Percentiles rank a stretch among this genome's conserved stretches.
Conservation (phyloP, 1,140 invertebrate genomes). For the Leptonema lineaticorne region DNA sequence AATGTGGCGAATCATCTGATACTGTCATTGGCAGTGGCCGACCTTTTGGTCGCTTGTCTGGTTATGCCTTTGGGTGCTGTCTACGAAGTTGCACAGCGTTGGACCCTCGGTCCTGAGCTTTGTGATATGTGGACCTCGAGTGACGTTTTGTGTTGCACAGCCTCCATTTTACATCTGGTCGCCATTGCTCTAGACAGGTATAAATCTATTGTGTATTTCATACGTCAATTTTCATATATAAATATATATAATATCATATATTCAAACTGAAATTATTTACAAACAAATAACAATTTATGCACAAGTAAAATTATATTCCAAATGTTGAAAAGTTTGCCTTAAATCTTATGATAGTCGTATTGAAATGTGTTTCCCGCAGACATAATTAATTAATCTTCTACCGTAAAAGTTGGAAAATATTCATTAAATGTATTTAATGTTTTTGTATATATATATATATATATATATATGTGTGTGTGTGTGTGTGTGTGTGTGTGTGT, state of each 20-base stretch:
- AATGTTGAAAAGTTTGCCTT: no score
- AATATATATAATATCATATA: no score
- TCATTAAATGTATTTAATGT: no score
- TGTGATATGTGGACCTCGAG: slow-evolving; percentile 94
- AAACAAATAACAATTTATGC: no score
- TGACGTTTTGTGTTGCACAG: slow-evolving; percentile 91
- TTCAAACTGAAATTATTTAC: no score
- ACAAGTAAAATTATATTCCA: no score
- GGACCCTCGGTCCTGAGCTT: slow-evolving; percentile 81
- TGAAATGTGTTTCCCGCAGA: no score
- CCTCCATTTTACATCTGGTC: slow-evolving; percentile 91
- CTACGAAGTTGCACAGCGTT: slow-evolving; percentile 69
- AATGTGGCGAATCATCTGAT: slow-evolving; percentile 87
- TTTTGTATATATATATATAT: not conserved
- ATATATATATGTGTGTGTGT: not conserved
- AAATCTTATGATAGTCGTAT: no score
- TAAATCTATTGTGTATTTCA: slow-evolving; percentile 19
- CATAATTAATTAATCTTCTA: no score
- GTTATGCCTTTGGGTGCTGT: slow-evolving; percentile 83
- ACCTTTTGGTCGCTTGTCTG: slow-evolving; percentile 80
- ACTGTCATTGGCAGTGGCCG: slow-evolving; percentile 82
- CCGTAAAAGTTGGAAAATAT: no score
- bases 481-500: not conserved
- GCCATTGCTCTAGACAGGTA: slow-evolving; percentile 92
- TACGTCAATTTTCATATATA: no score